phyloP scores from a whole-genome alignment of 2,113 vertebrate species.

The Petrocephalus zakoni region DNA sequence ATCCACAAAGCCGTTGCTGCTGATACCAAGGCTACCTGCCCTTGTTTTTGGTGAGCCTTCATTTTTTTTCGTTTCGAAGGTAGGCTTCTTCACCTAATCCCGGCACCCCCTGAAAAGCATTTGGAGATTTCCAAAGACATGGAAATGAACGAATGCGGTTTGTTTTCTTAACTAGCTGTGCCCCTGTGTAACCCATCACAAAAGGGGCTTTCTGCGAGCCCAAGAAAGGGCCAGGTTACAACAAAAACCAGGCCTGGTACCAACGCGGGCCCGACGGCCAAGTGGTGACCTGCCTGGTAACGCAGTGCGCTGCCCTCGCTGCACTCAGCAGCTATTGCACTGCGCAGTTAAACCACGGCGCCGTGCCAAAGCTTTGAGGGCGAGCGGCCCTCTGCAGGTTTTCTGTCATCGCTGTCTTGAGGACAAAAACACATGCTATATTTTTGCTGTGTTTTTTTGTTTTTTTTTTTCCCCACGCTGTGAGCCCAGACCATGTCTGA shows the following conservation, averaged over 20 bases:
- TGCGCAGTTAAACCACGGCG: background rate
- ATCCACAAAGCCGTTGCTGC: background rate
- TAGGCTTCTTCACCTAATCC: background rate
- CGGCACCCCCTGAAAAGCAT: background rate
- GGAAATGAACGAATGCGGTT: background rate
- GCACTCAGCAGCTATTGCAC: background rate
- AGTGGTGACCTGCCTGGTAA: conserved; percentile 28
- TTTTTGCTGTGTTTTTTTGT: background rate
- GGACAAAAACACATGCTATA: background rate
- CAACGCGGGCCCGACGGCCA: conserved; percentile 11
- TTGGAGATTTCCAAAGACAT: background rate
- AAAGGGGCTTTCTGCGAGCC: background rate
- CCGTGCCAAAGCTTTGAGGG: background rate
- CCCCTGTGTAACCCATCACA: background rate
- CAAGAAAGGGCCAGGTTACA: background rate
- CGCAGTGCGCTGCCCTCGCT: conserved; percentile 27
- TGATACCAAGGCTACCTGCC: background rate
- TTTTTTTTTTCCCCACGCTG: background rate
- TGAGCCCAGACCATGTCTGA: background rate
- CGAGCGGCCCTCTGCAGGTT: background rate
- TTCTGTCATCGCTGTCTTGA: background rate
- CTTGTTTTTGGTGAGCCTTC: background rate
- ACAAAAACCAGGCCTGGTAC: background rate
- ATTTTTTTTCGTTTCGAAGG: background rate
- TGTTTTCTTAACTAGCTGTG: background rate